phyloP scores from a whole-genome alignment of 2,888 invertebrate genomes.

The Andrena haemorrhoa region DNA sequence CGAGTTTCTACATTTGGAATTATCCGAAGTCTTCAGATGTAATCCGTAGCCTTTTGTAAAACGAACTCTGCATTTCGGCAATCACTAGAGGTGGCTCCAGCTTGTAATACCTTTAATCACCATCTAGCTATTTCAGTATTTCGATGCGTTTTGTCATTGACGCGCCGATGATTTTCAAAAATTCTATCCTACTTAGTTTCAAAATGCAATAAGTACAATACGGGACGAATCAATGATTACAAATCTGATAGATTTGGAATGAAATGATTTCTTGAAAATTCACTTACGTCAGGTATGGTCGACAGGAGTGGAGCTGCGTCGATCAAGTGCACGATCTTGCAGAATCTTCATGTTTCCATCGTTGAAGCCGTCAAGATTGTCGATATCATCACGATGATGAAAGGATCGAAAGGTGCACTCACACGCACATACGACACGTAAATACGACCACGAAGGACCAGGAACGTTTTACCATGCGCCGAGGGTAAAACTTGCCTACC shows the following conservation, averaged over 20 bases:
- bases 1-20: too few species aligned
- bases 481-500: conserved; percentile 17
- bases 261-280: not conserved
- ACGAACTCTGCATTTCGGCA: too few species aligned
- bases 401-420: conserved; percentile 29
- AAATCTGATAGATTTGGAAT: not conserved
- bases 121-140: too few species aligned
- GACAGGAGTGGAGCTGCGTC: conserved; percentile 77
- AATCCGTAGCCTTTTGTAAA: too few species aligned
- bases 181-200: too few species aligned
- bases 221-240: not conserved
- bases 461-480: conserved; percentile 2
- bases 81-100: too few species aligned
- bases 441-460: conserved; percentile 8
- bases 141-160: too few species aligned
- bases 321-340: conserved; percentile 78
- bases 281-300: conserved; percentile 84
- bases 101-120: too few species aligned
- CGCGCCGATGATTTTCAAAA: too few species aligned
- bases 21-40: too few species aligned
- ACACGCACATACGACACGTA: conserved; percentile 16
- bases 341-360: conserved; percentile 84
- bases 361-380: conserved; percentile 75
- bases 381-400: conserved; percentile 69
- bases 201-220: too few species aligned